Conservation (phyloP, 2,797 vertebrate species). For the Leucoraja ocellata region DNA sequence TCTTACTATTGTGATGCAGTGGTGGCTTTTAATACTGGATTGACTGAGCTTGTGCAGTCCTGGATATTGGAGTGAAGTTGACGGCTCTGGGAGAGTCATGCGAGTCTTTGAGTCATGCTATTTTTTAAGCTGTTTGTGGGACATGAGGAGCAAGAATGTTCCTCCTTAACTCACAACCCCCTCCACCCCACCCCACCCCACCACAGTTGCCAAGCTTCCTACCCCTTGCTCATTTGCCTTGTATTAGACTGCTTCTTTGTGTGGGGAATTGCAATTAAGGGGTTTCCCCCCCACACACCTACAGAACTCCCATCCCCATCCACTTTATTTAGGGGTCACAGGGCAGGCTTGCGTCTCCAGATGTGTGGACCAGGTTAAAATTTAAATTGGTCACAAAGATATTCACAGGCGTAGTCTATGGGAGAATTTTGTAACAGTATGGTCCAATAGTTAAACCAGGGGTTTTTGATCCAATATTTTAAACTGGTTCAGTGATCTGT, state of each 20-base stretch:
- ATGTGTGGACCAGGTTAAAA: not conserved
- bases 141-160: not conserved
- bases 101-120: not conserved
- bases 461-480: not conserved
- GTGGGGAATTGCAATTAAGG: not conserved
- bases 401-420: too few relatives aligned
- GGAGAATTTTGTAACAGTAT: not conserved
- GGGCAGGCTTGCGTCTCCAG: not conserved
- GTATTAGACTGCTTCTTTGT: not conserved
- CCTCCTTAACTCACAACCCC: not conserved
- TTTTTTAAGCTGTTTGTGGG: not conserved
- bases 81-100: not conserved
- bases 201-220: not conserved
- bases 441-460: not conserved
- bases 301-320: not conserved
- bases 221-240: not conserved
- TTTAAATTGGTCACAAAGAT: not conserved
- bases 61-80: not conserved
- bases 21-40: not conserved
- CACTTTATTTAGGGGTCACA: not conserved
- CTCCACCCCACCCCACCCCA: too few relatives aligned
- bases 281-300: not conserved
- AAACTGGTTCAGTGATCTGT: not conserved
- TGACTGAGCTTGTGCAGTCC: not conserved
- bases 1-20: not conserved